Evolutionary conservation across 2,113 vertebrate genomes (phyloP), one percentile per base, ranked within the genome.

Genomic region (Uropsilus gracilis): DNA sequence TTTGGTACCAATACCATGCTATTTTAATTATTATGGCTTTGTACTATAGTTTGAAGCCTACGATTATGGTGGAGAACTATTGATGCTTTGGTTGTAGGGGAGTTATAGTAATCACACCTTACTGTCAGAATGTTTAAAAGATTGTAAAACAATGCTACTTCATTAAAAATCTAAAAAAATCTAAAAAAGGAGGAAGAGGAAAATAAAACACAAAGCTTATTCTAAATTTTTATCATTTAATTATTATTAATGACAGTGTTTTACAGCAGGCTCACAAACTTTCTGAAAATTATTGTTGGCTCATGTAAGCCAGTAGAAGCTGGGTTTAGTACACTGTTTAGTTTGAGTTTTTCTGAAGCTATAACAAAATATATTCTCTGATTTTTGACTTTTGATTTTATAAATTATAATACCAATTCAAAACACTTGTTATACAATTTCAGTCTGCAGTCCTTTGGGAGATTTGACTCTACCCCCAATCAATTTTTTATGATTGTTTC

Each of bases 311-410:
- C 24, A 57, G 9, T 50, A 39, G 28, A 55, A 42, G 48, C 61
- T 81, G 46, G 37, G 17, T 73, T 2, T 1, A 42, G 48, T 26
- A 81, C 55, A 77, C 2, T 16, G 16, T 7, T 95, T 30, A 8
- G 55, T 50, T 91, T 88, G 30, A 46, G 42, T 91, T 83, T 86
- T 37, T 63, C 55, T 88, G 69, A 90, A 81, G 66, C 20, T 9
- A 72, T 26, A 76, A 14, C 66, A 32, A 63, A 90, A 73, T 34
- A 26, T 32, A 68, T 85, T 13, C 13, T 78, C 3, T 37, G 55
- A 90, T 75, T 93, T 93, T 20, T 24, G n/a, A 75, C 34, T 91
- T 93, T 93, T 17, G 48, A 3, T 88, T 93, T 95, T 77, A 93
- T 78, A 59, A 90, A 90, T 46, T 50, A 72, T 8, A 72, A 53